Conservation (phyloP, 2,113 vertebrate genomes). For the Dascyllus trimaculatus region DNA sequence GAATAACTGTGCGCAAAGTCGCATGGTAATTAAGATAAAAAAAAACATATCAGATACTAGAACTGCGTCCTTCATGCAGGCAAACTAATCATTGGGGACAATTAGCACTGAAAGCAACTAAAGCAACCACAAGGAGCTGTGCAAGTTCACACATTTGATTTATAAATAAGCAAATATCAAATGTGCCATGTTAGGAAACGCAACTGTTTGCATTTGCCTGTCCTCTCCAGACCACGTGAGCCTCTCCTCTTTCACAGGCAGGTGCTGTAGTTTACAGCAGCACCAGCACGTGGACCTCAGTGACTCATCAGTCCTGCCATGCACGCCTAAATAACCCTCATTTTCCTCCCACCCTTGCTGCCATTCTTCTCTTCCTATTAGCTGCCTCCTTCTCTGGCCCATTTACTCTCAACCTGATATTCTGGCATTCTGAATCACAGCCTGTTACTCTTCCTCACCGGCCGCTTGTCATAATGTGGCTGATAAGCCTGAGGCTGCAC, state of each 20-base stretch:
- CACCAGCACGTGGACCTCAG: slow-evolving; percentile 35
- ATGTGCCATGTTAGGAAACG: neutral
- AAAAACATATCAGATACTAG: neutral
- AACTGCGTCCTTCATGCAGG: neutral
- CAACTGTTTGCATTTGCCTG: slow-evolving; percentile 13
- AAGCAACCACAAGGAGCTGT: neutral
- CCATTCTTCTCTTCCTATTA: slow-evolving; percentile 14
- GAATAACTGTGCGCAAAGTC: neutral
- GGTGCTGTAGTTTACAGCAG: slow-evolving; percentile 40
- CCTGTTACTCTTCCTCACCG: slow-evolving; percentile 15
- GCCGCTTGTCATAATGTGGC: slow-evolving; percentile 15
- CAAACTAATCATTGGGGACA: neutral
- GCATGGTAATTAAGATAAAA: neutral
- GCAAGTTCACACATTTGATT: neutral
- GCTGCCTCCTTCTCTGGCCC: neutral
- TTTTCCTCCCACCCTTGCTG: slow-evolving; percentile 5
- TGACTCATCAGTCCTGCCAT: slow-evolving; percentile 65
- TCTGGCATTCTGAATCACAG: slow-evolving; percentile 13
- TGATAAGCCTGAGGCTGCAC: slow-evolving; percentile 6
- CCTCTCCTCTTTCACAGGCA: slow-evolving; percentile 39
- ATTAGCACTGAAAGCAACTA: neutral
- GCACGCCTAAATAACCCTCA: slow-evolving; percentile 43
- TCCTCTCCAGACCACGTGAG: slow-evolving; percentile 17
- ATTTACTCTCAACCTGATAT: slow-evolving; percentile 30
- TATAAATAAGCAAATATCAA: slow-evolving; percentile 14